phyloP scores from a whole-genome alignment of 2,888 invertebrate genomes.

The Osmoderma eremita region DNA sequence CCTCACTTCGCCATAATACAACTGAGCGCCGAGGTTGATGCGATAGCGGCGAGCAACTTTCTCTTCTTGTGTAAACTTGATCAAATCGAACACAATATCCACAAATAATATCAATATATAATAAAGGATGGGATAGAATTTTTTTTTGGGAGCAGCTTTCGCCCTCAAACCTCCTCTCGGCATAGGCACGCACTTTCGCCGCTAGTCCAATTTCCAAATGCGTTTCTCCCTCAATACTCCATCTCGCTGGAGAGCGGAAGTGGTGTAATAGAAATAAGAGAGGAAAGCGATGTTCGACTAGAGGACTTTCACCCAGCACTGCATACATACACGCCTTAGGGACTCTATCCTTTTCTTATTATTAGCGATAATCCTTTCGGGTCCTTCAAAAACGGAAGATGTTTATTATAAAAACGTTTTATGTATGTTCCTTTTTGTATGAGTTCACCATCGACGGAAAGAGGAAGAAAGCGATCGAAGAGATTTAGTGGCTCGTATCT shows the following conservation, averaged over 20 bases:
- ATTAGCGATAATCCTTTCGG: conserved; percentile 18
- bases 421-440: neutral
- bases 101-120: conserved; percentile 38
- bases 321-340: no score
- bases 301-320: neutral
- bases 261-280: conserved; percentile 24
- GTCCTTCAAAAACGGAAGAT: conserved; percentile 10
- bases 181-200: conserved; percentile 15
- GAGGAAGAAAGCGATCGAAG: conserved; percentile 19
- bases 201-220: conserved; percentile 30
- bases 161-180: neutral
- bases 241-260: conserved; percentile 7
- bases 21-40: neutral
- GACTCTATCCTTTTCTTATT: conserved; percentile 15
- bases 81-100: conserved; percentile 37
- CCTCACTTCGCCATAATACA: conserved; percentile 26
- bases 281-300: conserved; percentile 17
- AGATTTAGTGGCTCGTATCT: conserved; percentile 32
- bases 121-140: conserved; percentile 19
- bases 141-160: neutral
- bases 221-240: conserved; percentile 9
- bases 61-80: conserved; percentile 18
- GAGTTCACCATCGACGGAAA: neutral
- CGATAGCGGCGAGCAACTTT: conserved; percentile 22
- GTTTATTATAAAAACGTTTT: conserved; percentile 29